Evolutionary conservation across 2,113 vertebrate genomes (phyloP).

Genomic region (Orthonyx spaldingii): DNA sequence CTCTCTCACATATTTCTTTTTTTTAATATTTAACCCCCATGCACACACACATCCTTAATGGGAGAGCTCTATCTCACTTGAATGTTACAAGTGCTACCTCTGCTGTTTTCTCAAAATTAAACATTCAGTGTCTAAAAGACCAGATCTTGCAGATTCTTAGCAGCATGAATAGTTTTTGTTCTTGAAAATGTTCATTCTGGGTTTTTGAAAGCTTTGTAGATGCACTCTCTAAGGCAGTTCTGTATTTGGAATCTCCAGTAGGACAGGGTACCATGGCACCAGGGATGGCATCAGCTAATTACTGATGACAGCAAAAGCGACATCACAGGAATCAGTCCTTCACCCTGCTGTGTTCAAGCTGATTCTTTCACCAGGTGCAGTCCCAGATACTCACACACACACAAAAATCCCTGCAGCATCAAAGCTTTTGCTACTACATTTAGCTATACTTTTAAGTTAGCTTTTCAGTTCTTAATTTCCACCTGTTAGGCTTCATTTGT

Average conservation of each 20-base stretch:
- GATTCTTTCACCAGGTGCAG: neutral
- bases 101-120: neutral
- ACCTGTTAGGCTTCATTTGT: neutral
- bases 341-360: neutral
- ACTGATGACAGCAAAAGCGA: neutral
- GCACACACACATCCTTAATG: neutral
- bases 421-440: neutral
- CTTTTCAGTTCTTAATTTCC: neutral
- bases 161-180: neutral
- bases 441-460: neutral
- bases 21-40: neutral
- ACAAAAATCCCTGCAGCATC: neutral
- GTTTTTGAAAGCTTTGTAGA: neutral
- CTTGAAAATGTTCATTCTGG: neutral
- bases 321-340: neutral
- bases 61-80: neutral
- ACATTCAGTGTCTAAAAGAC: neutral
- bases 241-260: neutral
- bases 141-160: neutral
- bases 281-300: neutral
- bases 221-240: neutral
- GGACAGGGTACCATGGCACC: neutral
- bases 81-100: neutral
- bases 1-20: neutral
- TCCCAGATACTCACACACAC: neutral